phyloP scores from a whole-genome alignment of 2,113 vertebrate genomes.

The Tragulus kanchil region DNA sequence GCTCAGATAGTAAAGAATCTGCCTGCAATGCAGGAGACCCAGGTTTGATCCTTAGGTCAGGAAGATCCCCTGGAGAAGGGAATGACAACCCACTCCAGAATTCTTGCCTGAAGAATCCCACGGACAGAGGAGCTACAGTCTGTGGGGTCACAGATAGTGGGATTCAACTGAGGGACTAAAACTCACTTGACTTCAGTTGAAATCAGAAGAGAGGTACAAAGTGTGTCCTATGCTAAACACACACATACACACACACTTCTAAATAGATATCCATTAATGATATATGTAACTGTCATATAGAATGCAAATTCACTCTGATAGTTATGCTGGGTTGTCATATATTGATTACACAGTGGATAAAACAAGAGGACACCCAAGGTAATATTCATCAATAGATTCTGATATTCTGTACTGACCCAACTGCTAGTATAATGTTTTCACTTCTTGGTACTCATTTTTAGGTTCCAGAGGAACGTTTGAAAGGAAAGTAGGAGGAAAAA shows the following conservation, averaged over 20 bases:
- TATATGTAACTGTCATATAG: rapidly evolving
- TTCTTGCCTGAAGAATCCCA: not conserved
- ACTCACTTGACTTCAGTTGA: not conserved
- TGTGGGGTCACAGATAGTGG: not conserved
- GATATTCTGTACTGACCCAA: not conserved
- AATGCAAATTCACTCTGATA: not conserved
- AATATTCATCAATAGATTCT: not conserved
- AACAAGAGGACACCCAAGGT: not conserved
- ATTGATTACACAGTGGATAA: not conserved
- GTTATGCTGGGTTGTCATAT: not conserved
- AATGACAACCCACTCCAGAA: not conserved
- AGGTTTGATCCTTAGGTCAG: not conserved
- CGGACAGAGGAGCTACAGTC: not conserved
- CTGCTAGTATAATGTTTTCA: not conserved
- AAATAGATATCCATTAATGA: not conserved
- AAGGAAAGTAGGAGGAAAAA: not conserved
- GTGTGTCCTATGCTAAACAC: not conserved
- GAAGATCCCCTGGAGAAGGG: not conserved
- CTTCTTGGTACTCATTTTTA: not conserved
- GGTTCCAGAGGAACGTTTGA: not conserved
- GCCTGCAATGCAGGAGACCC: not conserved
- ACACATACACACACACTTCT: not conserved
- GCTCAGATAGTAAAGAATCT: not conserved
- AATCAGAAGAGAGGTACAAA: not conserved
- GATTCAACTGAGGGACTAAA: not conserved